Percentiles rank a stretch among this genome's conserved stretches.
phyloP scores from a whole-genome alignment of 2,888 invertebrate genomes.

The Lycophotia porphyrea region DNA sequence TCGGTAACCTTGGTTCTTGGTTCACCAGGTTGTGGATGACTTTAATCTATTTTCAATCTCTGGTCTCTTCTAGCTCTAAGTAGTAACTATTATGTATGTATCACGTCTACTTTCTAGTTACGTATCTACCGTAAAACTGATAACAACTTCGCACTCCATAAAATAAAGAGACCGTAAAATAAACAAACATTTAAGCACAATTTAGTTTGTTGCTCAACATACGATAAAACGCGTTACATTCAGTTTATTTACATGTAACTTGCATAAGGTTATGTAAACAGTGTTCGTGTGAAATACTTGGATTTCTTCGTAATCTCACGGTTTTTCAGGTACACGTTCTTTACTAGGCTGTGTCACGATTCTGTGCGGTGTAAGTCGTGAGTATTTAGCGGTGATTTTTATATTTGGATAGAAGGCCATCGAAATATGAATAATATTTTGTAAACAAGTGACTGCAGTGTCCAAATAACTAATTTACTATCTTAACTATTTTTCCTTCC shows the following conservation, averaged over 20 bases:
- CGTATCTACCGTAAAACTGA: conserved; percentile 2
- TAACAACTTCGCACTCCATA: conserved; percentile 31
- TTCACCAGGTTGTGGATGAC: too few relatives aligned
- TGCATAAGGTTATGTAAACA: conserved; percentile 67
- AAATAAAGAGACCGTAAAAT: conserved; percentile 46
- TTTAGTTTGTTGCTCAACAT: conserved; percentile 40
- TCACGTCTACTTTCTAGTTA: conserved; percentile 29
- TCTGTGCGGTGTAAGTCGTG: conserved; percentile 12
- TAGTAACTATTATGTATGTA: background rate
- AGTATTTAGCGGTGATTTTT: conserved; percentile 4
- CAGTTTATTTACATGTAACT: conserved; percentile 50
- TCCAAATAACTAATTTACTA: background rate
- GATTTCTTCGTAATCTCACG: conserved; percentile 64
- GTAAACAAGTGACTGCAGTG: background rate
- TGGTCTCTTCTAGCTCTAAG: background rate
- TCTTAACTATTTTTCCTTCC: too few relatives aligned
- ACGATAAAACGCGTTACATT: conserved; percentile 28
- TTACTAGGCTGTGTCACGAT: conserved; percentile 60
- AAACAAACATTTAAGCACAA: conserved; percentile 41
- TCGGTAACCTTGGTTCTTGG: too few relatives aligned
- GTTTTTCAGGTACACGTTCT: conserved; percentile 61
- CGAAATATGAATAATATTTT: background rate
- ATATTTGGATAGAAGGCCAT: background rate
- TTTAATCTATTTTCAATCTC: background rate
- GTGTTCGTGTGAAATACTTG: conserved; percentile 53